Base-by-base conservation (phyloP, 2,888 invertebrate species). In the Rhodophaea formosa region DNA sequence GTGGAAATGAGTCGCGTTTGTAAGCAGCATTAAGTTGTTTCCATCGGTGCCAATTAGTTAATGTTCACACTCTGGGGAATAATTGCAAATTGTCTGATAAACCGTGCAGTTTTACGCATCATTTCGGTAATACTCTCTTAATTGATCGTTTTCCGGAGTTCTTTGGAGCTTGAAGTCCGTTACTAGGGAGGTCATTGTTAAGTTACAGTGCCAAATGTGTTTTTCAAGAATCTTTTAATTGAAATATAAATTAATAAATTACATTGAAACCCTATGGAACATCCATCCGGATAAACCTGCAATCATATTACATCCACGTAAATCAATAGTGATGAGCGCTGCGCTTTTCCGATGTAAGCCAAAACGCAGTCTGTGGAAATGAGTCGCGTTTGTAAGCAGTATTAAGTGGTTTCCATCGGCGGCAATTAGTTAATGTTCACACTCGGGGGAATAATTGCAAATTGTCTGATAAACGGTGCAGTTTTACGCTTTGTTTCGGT, bases 241-340 rank as follows among this genome's bases (percentile, higher is more conserved):
- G n/a, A n/a, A n/a, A n/a, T n/a, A n/a, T n/a, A n/a, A n/a, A n/a
- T n/a, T n/a, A n/a, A n/a, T n/a, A n/a, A n/a, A n/a, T n/a, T n/a
- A n/a, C n/a, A n/a, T n/a, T n/a, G n/a, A n/a, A n/a, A n/a, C n/a
- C n/a, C n/a, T n/a, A n/a, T n/a, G n/a, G n/a, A n/a, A n/a, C n/a
- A n/a, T n/a, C n/a, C n/a, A n/a, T n/a, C n/a, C n/a, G n/a, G n/a
- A n/a, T n/a, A n/a, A n/a, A 3, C 5, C n/a, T 10, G 7, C n/a
- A 67, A 74, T 75, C 51, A 61, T 72, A 63, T 57, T 64, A 75
- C 59, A 70, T 85, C 69, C 49, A 52, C 52, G 82, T 76, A 62
- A 76, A 78, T 80, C 79, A 80, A 78, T 82, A 78, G 79, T 79
- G 80, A 82, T 84, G 82, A 79, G 70, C 71, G 77, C 76, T 84